phyloP scores from a whole-genome alignment of 2,113 vertebrate genomes.

The Balaenoptera acutorostrata region DNA sequence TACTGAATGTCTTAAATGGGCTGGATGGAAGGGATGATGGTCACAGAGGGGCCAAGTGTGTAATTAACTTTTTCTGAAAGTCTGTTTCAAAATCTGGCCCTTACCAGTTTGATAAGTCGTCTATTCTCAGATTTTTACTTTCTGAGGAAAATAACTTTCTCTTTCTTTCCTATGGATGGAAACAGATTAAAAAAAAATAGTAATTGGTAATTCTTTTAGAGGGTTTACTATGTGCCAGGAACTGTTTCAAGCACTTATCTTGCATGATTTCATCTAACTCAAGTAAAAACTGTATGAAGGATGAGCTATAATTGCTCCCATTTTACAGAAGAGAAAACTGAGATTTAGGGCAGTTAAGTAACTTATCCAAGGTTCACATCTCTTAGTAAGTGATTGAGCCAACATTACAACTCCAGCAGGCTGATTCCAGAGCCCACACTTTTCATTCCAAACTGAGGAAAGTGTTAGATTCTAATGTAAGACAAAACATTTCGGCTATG shows the following conservation, averaged over 20 bases:
- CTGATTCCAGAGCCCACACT: not conserved
- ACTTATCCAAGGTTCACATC: not conserved
- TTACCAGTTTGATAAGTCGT: not conserved
- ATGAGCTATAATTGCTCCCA: not conserved
- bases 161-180: not conserved
- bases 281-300: not conserved
- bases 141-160: not conserved
- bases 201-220: not conserved
- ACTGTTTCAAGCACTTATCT: not conserved
- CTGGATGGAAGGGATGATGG: not conserved
- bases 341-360: not conserved
- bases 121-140: constrained; percentile 6
- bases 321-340: not conserved
- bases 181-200: not conserved
- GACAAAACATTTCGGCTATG: not conserved
- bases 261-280: not conserved
- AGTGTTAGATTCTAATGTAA: not conserved
- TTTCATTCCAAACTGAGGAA: not conserved
- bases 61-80: not conserved
- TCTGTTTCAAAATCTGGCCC: not conserved
- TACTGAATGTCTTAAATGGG: not conserved
- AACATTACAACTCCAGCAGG: not conserved
- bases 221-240: not conserved
- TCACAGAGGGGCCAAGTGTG: not conserved
- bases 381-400: not conserved